Evolutionary conservation across 2,888 invertebrate genomes (phyloP).

Genomic region (Caenorhabditis panamensis): DNA sequence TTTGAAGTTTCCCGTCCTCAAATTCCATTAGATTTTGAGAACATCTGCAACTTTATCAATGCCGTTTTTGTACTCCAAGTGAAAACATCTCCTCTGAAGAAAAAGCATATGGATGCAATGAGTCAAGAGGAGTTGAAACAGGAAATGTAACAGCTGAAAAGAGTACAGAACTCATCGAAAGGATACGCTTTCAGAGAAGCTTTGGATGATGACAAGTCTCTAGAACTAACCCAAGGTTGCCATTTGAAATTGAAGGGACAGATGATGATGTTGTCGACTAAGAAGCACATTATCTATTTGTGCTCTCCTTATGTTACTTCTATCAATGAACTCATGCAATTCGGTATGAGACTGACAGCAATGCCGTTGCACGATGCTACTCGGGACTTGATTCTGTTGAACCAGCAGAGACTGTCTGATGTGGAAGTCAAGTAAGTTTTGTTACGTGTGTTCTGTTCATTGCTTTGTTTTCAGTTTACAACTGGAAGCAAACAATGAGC

Average conservation of each 20-base stretch:
- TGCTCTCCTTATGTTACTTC: constrained; percentile 80
- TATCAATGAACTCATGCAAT: constrained; percentile 78
- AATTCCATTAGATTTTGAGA: constrained; percentile 80
- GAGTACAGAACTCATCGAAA: no score
- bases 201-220: constrained; percentile 19
- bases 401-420: constrained; percentile 79
- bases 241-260: constrained; percentile 78
- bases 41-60: constrained; percentile 80
- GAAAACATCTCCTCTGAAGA: constrained; percentile 66
- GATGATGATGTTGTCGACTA: constrained; percentile 76
- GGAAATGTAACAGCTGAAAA: no score
- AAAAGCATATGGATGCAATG: constrained; percentile 50
- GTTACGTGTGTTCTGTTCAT: neutral
- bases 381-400: constrained; percentile 79
- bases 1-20: constrained; percentile 78
- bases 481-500: constrained; percentile 82
- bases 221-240: constrained; percentile 57
- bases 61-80: constrained; percentile 80
- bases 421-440: constrained; percentile 79
- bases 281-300: constrained; percentile 77
- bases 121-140: constrained; percentile 40
- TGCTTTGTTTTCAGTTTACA: constrained; percentile 77
- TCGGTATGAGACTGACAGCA: constrained; percentile 76
- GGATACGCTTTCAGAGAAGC: constrained; percentile 21
- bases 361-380: constrained; percentile 81